Evolutionary conservation across 2,888 invertebrate genomes (phyloP).

Genomic region (Malthinus flaveolus): DNA sequence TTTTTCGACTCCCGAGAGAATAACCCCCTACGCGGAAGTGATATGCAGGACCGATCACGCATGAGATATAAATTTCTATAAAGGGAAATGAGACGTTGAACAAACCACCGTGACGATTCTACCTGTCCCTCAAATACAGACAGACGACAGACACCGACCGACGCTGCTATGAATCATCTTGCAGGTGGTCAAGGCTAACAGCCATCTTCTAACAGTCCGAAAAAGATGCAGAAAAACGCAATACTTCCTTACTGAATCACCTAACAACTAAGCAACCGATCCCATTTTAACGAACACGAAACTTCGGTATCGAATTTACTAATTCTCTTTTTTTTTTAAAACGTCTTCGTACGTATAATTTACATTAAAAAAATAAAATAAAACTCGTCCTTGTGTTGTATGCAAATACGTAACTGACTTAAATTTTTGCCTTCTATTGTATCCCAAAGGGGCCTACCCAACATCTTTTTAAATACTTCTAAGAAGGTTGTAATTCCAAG

Average conservation of each 20-base stretch:
- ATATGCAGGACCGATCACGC: conserved; percentile 30
- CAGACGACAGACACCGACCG: conserved; percentile 32
- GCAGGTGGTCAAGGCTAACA: conserved; percentile 48
- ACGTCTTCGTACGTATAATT: too few relatives aligned
- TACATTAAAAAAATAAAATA: neutral
- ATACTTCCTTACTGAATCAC: conserved; percentile 32
- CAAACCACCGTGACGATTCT: conserved; percentile 22
- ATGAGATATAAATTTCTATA: conserved; percentile 19
- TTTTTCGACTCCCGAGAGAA: conserved; percentile 8
- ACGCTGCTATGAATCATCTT: conserved; percentile 37
- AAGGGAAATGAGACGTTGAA: conserved; percentile 12
- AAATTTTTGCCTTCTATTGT: conserved; percentile 10
- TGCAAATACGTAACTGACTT: conserved; percentile 8
- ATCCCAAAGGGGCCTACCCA: conserved; percentile 30
- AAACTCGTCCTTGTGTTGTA: conserved; percentile 7
- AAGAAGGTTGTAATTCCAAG: conserved; percentile 43
- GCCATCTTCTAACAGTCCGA: conserved; percentile 42
- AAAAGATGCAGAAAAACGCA: conserved; percentile 36
- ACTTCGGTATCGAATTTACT: neutral
- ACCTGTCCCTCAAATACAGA: conserved; percentile 32
- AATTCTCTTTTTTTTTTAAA: neutral
- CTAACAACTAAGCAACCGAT: neutral
- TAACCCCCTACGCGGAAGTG: conserved; percentile 26
- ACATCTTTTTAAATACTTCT: conserved; percentile 32
- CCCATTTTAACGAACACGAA: too few relatives aligned